Percentiles rank a stretch among this genome's conserved stretches.
Conservation (phyloP, 2,113 vertebrate genomes). For the Murina feae region DNA sequence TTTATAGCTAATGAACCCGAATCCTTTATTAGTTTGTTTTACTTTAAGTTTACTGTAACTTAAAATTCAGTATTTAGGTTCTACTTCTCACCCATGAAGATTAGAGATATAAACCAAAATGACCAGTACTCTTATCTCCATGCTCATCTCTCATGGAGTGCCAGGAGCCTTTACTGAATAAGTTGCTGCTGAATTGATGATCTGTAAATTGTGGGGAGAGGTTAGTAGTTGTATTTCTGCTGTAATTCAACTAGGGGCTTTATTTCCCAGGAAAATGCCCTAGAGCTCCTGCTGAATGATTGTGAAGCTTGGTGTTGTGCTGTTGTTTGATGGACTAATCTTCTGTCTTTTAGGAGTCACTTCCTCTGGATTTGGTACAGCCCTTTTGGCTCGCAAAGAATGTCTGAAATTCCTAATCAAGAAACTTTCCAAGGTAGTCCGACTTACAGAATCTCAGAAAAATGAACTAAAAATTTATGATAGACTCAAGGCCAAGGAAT, state of each 20-base stretch:
- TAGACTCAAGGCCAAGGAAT: constrained; percentile 80
- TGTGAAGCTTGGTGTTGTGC: neutral
- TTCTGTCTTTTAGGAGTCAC: constrained; percentile 85
- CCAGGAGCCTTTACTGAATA: neutral
- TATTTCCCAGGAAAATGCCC: neutral
- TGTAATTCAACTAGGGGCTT: neutral
- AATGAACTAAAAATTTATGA: constrained; percentile 90
- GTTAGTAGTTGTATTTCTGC: neutral
- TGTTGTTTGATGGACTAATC: neutral
- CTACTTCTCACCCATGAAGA: neutral
- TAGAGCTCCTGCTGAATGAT: neutral
- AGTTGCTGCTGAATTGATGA: neutral
- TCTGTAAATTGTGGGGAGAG: neutral
- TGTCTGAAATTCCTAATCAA: constrained; percentile 88
- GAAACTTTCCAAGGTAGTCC: constrained; percentile 82
- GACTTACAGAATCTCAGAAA: constrained; percentile 84
- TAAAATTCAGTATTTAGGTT: neutral
- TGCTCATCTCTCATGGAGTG: neutral
- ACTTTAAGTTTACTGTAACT: constrained; percentile 10
- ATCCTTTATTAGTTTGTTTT: neutral
- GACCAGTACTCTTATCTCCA: neutral
- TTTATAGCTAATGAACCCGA: neutral
- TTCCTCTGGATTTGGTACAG: constrained; percentile 81
- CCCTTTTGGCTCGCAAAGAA: constrained; percentile 83
- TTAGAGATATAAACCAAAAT: neutral